Conservation (phyloP, 1,140 invertebrate species). For the Bombus breviceps region DNA sequence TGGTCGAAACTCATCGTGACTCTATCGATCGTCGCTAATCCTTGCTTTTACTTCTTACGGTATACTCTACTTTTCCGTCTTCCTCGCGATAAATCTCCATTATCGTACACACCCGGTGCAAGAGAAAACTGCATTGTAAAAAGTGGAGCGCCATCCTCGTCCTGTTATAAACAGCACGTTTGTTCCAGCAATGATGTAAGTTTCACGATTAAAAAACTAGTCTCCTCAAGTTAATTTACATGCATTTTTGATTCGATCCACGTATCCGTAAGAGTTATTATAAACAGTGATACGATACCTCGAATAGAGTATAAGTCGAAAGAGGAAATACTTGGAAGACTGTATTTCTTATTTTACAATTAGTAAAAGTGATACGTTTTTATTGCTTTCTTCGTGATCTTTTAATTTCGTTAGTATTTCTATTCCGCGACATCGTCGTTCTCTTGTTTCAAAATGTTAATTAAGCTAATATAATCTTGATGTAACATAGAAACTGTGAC, state of each 20-base stretch:
- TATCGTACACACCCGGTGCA: neutral
- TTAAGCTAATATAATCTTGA: neutral
- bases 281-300: neutral
- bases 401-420: too few species aligned
- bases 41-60: slow-evolving; percentile 15
- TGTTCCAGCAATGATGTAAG: neutral
- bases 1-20: neutral
- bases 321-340: neutral
- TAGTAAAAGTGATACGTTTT: too few species aligned
- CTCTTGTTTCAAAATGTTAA: neutral
- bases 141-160: slow-evolving; percentile 19
- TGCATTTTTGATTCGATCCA: neutral
- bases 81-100: neutral
- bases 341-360: neutral
- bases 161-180: neutral
- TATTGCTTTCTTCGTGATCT: too few species aligned
- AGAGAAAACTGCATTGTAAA: slow-evolving; percentile 18
- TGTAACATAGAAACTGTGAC: too few species aligned
- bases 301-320: neutral
- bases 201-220: neutral
- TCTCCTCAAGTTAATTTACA: too few species aligned
- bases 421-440: neutral
- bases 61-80: neutral
- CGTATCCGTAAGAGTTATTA: neutral
- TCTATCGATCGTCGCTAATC: neutral